phyloP scores from a whole-genome alignment of 2,888 invertebrate genomes.

The Phengaris alcon region DNA sequence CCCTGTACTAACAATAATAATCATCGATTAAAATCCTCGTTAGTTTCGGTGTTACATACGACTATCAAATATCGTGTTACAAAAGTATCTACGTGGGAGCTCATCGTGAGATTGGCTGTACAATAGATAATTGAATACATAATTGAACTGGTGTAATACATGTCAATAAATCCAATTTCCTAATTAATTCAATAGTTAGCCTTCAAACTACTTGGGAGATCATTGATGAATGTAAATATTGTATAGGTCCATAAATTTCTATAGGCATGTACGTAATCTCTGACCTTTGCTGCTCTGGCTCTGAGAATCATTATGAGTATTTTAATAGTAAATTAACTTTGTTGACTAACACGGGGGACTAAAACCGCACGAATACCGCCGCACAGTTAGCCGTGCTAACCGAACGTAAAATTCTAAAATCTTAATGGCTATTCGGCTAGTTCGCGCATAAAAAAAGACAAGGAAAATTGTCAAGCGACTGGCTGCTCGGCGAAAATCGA shows the following conservation, averaged over 20 bases:
- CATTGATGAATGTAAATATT: background rate
- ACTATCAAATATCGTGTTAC: constrained; percentile 12
- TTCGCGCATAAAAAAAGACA: too few relatives aligned
- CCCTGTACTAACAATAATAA: background rate
- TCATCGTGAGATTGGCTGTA: background rate
- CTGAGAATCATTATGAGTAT: too few relatives aligned
- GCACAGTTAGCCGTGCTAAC: too few relatives aligned
- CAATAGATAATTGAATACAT: constrained; percentile 15
- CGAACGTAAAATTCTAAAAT: too few relatives aligned
- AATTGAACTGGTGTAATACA: background rate
- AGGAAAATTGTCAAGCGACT: too few relatives aligned
- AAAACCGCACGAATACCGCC: too few relatives aligned
- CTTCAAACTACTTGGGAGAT: background rate
- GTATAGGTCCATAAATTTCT: background rate
- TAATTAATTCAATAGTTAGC: constrained; percentile 1
- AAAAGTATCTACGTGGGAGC: constrained; percentile 1
- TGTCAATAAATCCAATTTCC: constrained; percentile 19
- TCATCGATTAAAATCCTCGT: background rate
- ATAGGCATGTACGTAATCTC: background rate
- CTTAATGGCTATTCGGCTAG: too few relatives aligned
- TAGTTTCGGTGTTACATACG: background rate
- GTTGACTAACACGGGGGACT: too few relatives aligned
- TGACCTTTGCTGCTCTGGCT: too few relatives aligned
- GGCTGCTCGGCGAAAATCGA: too few relatives aligned
- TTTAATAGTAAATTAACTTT: too few relatives aligned